A percentile compares a stretch with the other conserved stretches of the same genome.
phyloP scores from a whole-genome alignment of 2,888 invertebrate genomes.

The Dendrolimus houi region DNA sequence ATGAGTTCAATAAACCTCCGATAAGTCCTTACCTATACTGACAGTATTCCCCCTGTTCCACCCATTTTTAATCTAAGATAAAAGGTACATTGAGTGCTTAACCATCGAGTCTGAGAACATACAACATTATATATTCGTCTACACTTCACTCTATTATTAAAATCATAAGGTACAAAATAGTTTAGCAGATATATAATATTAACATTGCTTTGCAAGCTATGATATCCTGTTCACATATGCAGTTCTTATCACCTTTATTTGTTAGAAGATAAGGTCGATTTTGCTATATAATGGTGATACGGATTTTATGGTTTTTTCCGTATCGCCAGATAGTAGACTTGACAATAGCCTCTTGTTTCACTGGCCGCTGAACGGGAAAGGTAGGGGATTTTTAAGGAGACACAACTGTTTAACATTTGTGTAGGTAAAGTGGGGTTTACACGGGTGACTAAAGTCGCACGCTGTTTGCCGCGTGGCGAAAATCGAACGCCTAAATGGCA shows the following conservation, averaged over 20 bases:
- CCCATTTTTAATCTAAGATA: conserved; percentile 72
- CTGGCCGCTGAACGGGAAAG: conserved; percentile 49
- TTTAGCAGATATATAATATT: not conserved
- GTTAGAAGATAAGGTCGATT: not conserved
- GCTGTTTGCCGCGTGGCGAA: too few species aligned
- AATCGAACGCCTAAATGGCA: too few species aligned
- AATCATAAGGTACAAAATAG: not conserved
- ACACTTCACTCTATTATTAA: not conserved
- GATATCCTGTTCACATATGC: conserved; percentile 9
- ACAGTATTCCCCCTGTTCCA: conserved; percentile 9
- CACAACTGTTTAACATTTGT: too few species aligned
- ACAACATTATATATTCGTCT: not conserved
- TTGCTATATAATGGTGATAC: not conserved
- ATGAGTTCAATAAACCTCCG: not conserved
- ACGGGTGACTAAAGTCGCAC: conserved; percentile 14
- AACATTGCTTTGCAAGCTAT: not conserved
- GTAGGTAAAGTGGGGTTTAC: too few species aligned
- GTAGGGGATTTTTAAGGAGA: too few species aligned
- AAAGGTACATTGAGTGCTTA: conserved; percentile 70
- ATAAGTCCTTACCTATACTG: not conserved
- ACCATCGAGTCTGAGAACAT: conserved; percentile 42
- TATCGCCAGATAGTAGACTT: conserved; percentile 60
- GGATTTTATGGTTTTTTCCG: conserved; percentile 18
- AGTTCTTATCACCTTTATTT: conserved; percentile 6
- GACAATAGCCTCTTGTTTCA: conserved; percentile 70